Evolutionary conservation across 1,140 invertebrate species (phyloP).

Genomic region (Drosophila sp.): DNA sequence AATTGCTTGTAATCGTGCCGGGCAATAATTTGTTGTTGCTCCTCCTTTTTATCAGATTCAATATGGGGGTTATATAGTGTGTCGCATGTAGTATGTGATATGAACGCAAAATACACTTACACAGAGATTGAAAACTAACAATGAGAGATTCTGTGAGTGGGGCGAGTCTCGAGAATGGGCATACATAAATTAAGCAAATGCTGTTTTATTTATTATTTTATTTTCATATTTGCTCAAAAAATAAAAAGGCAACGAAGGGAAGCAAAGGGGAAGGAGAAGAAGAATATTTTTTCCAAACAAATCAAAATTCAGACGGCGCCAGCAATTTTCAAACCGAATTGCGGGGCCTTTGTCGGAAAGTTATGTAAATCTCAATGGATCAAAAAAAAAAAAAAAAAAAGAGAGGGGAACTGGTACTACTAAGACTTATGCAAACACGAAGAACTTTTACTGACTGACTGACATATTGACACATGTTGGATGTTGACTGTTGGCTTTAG

Average conservation of each 20-base stretch:
- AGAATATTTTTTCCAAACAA: conserved; percentile 43
- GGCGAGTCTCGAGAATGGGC: conserved; percentile 29
- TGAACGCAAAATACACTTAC: conserved; percentile 25
- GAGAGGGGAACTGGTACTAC: conserved; percentile 8
- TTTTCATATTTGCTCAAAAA: conserved; percentile 65
- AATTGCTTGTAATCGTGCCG: conserved; percentile 70
- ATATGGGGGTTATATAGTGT: conserved; percentile 24
- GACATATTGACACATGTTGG: conserved; percentile 52
- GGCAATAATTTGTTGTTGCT: conserved; percentile 53
- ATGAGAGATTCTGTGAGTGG: neutral
- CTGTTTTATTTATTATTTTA: conserved; percentile 66
- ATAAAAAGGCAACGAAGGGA: neutral
- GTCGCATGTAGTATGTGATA: conserved; percentile 44
- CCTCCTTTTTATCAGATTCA: conserved; percentile 58
- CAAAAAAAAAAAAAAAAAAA: conserved; percentile 31
- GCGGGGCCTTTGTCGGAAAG: conserved; percentile 66
- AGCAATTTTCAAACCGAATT: conserved; percentile 54
- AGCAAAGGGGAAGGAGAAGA: neutral
- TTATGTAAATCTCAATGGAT: conserved; percentile 68
- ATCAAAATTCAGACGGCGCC: conserved; percentile 77
- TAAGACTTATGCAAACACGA: conserved; percentile 72
- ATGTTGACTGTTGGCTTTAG: conserved; percentile 16
- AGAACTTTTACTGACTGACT: conserved; percentile 57
- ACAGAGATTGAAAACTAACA: neutral
- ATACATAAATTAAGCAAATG: conserved; percentile 26